Percentiles rank a stretch among this genome's conserved stretches.
Conservation (phyloP, 1,140 invertebrate species). For the Melanaphis sacchari region DNA sequence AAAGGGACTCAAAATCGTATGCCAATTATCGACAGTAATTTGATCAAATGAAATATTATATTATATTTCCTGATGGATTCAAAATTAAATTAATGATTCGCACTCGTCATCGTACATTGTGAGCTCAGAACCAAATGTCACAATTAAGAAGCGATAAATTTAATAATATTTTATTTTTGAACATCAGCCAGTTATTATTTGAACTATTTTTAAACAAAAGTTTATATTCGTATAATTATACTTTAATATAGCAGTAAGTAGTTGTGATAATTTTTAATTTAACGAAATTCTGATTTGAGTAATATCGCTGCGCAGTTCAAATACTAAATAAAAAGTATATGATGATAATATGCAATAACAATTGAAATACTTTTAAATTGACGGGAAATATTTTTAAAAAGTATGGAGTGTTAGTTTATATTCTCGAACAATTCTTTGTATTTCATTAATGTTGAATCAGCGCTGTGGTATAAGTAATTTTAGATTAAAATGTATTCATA, state of each 20-base stretch:
- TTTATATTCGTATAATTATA: background rate
- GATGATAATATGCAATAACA: background rate
- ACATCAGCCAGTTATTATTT: background rate
- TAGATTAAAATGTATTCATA: background rate
- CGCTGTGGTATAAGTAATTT: too few species aligned
- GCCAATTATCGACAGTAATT: background rate
- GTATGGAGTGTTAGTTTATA: background rate
- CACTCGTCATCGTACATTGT: background rate
- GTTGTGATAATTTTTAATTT: too few species aligned
- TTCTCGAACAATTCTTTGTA: background rate
- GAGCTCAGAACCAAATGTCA: background rate
- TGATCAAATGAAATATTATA: background rate
- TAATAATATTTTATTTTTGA: background rate
- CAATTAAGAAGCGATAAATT: too few species aligned
- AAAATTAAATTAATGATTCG: background rate
- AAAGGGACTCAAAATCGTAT: background rate
- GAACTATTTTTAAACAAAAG: background rate
- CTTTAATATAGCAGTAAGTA: too few species aligned
- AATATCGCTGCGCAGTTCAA: background rate
- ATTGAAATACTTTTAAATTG: background rate
- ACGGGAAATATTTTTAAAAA: background rate
- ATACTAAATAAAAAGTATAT: background rate
- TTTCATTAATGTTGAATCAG: background rate
- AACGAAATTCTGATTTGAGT: background rate
- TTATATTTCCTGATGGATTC: background rate